These are phyloP conservation scores for Dicrurus megarhynchus DNA, from an alignment of 2,113 vertebrate genomes.

Conservation along the genomic window DNA sequence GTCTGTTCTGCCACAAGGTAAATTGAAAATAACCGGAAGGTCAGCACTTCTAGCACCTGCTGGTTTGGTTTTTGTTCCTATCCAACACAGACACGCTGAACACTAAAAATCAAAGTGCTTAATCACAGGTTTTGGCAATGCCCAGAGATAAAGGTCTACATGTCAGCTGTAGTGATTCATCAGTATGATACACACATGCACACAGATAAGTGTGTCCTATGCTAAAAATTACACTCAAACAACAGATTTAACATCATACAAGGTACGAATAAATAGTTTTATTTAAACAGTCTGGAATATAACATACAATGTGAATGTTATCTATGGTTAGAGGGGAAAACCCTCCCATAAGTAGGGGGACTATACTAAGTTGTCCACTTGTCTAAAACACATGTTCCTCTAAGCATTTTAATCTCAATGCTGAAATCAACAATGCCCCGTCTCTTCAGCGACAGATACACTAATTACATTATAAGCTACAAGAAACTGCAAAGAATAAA, in stretches of 20 bases:
- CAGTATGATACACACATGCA: background rate
- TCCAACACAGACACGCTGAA: background rate
- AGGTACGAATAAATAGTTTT: background rate
- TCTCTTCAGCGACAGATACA: background rate
- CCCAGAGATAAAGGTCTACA: background rate
- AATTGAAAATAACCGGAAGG: background rate
- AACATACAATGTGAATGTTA: background rate
- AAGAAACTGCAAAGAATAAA: background rate
- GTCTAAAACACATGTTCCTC: background rate
- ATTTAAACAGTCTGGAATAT: background rate
- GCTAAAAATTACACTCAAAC: background rate
- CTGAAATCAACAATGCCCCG: background rate
- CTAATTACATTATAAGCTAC: background rate
- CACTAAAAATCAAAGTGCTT: background rate
- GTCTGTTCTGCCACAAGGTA: background rate
- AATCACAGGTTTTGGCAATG: background rate
- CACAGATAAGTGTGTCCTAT: background rate
- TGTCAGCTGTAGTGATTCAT: background rate
- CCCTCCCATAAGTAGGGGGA: background rate
- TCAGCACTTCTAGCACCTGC: background rate
- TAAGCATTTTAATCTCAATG: background rate
- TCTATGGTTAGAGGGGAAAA: background rate
- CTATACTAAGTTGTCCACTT: background rate
- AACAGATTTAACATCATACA: background rate
- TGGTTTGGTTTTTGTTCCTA: background rate